A percentile compares a stretch with the other conserved stretches of the same genome.
phyloP scores from a whole-genome alignment of 2,888 invertebrate genomes.

The Orthosia gothica region DNA sequence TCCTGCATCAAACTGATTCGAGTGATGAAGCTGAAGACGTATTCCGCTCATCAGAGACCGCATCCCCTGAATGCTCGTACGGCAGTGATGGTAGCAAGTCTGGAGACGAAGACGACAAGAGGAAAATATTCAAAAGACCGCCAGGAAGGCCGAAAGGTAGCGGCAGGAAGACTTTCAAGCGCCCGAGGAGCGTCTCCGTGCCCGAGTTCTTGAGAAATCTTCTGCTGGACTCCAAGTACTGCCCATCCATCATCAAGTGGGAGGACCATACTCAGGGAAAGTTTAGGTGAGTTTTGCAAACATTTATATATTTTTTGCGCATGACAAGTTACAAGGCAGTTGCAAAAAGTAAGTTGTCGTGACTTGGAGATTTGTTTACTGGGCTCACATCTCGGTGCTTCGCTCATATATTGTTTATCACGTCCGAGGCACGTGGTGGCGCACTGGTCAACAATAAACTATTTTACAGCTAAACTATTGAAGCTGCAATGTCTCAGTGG shows the following conservation, averaged over 20 bases:
- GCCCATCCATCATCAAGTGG: constrained; percentile 97
- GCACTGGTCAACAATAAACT: constrained; percentile 77
- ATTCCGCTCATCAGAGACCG: constrained; percentile 83
- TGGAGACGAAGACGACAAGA: constrained; percentile 88
- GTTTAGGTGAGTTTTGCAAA: constrained; percentile 91
- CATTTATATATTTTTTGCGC: constrained; percentile 46
- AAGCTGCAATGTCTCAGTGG: constrained; percentile 65
- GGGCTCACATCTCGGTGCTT: constrained; percentile 71
- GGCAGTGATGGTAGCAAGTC: constrained; percentile 88
- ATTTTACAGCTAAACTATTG: constrained; percentile 78
- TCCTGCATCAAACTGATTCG: constrained; percentile 80
- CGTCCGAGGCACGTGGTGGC: constrained; percentile 81
- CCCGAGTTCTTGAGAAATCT: constrained; percentile 97
- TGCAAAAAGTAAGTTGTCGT: constrained; percentile 76
- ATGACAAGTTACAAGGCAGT: constrained; percentile 26
- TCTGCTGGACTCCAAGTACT: constrained; percentile 94
- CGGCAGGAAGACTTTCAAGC: constrained; percentile 86
- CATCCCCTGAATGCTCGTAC: constrained; percentile 85
- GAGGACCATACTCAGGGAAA: constrained; percentile 96
- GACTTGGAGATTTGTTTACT: constrained; percentile 71
- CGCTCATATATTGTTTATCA: constrained; percentile 83
- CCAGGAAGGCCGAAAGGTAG: constrained; percentile 91
- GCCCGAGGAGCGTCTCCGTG: constrained; percentile 90
- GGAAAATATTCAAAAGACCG: constrained; percentile 88
- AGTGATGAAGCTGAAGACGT: constrained; percentile 87